Evolutionary conservation across 2,113 vertebrate species (phyloP).

Genomic region (Caranx melampygus): DNA sequence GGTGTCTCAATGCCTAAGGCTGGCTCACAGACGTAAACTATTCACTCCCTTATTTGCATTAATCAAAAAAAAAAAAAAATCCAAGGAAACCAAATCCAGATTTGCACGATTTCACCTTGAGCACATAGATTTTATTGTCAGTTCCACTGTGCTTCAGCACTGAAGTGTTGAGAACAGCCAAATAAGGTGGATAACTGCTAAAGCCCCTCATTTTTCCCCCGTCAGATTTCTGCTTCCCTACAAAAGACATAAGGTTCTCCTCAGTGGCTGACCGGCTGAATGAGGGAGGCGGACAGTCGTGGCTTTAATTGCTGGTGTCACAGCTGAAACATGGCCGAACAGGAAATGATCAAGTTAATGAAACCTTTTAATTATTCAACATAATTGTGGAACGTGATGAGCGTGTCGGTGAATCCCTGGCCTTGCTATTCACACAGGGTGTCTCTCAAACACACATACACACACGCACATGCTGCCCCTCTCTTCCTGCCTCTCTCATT

Average conservation of each 20-base stretch:
- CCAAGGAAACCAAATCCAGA: slow-evolving; percentile 51
- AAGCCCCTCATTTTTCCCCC: slow-evolving; percentile 59
- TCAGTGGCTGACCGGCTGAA: slow-evolving; percentile 22
- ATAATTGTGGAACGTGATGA: slow-evolving; percentile 72
- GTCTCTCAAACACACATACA: neutral
- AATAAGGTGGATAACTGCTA: slow-evolving; percentile 57
- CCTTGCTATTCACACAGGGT: slow-evolving; percentile 46
- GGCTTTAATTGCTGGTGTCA: slow-evolving; percentile 68
- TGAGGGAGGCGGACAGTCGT: slow-evolving; percentile 37
- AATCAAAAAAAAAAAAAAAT: slow-evolving; percentile 29
- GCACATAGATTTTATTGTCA: slow-evolving; percentile 53
- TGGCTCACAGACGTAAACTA: slow-evolving; percentile 37
- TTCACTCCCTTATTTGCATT: slow-evolving; percentile 52
- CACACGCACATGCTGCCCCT: neutral
- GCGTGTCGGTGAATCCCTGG: slow-evolving; percentile 66
- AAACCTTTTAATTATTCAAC: slow-evolving; percentile 81
- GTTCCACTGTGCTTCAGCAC: slow-evolving; percentile 38
- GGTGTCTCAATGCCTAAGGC: slow-evolving; percentile 17
- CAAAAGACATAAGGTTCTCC: slow-evolving; percentile 52
- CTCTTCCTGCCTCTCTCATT: slow-evolving; percentile 11
- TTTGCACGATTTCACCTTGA: slow-evolving; percentile 63
- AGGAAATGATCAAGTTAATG: slow-evolving; percentile 79
- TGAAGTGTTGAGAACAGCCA: slow-evolving; percentile 65
- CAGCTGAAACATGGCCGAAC: slow-evolving; percentile 67
- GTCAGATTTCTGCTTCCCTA: slow-evolving; percentile 49